Evolutionary conservation across 1,140 invertebrate genomes (phyloP).

Genomic region (Penaeus japonicus): DNA sequence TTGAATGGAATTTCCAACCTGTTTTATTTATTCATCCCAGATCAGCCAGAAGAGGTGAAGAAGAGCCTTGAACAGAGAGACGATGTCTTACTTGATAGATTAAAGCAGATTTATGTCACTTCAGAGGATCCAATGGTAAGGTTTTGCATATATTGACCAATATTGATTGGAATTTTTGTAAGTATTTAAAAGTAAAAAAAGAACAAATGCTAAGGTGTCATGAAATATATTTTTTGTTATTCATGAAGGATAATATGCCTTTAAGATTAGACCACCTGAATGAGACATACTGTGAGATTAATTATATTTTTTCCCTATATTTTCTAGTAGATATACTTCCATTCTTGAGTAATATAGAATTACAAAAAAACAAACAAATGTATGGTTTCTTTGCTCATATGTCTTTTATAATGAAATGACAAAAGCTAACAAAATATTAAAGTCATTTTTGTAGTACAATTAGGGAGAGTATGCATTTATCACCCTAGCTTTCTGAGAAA

Average conservation of each 20-base stretch:
- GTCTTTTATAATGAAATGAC: too few species aligned
- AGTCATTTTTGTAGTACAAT: not conserved
- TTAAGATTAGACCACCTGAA: too few species aligned
- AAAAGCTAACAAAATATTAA: not conserved
- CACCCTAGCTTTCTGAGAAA: too few species aligned
- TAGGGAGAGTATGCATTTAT: not conserved
- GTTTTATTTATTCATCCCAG: not conserved
- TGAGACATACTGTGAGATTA: too few species aligned
- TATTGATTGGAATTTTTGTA: not conserved
- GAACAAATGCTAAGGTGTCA: too few species aligned
- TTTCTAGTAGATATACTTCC: too few species aligned
- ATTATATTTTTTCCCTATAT: too few species aligned
- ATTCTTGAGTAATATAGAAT: too few species aligned
- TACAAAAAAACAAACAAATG: too few species aligned
- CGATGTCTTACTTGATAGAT: not conserved
- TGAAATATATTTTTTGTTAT: too few species aligned
- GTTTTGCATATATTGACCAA: not conserved
- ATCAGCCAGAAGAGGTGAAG: not conserved
- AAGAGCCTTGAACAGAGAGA: not conserved
- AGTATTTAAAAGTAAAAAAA: not conserved
- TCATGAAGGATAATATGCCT: too few species aligned
- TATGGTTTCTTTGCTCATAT: too few species aligned
- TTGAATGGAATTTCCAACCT: not conserved
- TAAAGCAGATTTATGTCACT: constrained; percentile 28
- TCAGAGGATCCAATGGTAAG: constrained; percentile 35